Base-by-base conservation (phyloP, 2,113 vertebrate species). In the Syngnathoides biaculeatus region DNA sequence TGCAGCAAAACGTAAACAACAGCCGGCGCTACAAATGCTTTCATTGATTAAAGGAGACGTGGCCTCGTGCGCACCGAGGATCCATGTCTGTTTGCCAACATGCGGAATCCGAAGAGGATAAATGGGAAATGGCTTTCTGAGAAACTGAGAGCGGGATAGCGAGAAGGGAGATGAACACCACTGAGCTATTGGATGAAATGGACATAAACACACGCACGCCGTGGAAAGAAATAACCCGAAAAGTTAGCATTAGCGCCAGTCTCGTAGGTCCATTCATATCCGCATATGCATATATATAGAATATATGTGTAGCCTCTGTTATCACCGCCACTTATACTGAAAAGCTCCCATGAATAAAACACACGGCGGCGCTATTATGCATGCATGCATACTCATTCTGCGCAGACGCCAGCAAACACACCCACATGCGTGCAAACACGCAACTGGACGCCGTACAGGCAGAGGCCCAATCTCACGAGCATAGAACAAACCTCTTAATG, bases 261-360 rank as follows among this genome's bases (percentile, higher is more conserved):
- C 15, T 53, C 22, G 39, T 60, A n/a, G 9, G 7, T 72, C 8
- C 65, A 56, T 55, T 47, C 50, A 42, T 38, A 38, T 60, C 52
- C 15, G 50, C 64, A 50, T 69, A 27, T 64, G 17, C 39, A 71
- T 14, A 52, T 69, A 20, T 69, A 69, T 17, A 73, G 22, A 61
- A 68, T 42, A 50, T 65, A 40, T n/a, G n/a, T n/a, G n/a, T 42
- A 66, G 50, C 24, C 43, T 40, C 2, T 39, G 35, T 63, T 68
- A 69, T 64, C 42, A 53, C 19, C 2, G 39, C 68, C 38, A 65
- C 30, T 42, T 22, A 53, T 47, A 52, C 40, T 69, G 66, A 24
- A 24, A 66, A 62, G 9, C 56, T 69, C 40, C 83, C 66, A 79
- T 81, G 52, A 81, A 81, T 76, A 79, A 80, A 73, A 71, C 58